A percentile compares a stretch with the other conserved stretches of the same genome.
Conservation (phyloP, 2,888 invertebrate genomes). For the Matsumyia berberina region DNA sequence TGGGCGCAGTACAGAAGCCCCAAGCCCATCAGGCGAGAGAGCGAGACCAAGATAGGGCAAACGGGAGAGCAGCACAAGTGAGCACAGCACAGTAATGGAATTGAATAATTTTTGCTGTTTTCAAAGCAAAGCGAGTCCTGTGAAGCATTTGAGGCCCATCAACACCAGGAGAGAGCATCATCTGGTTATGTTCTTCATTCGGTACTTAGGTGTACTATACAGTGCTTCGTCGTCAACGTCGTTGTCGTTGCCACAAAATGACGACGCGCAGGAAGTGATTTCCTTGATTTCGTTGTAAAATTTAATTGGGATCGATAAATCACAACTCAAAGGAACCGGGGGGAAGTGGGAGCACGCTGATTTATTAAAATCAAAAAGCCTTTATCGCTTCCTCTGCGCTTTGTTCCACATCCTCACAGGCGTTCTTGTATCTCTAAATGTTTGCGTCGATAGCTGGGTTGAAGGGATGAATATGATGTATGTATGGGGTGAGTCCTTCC, state of each 20-base stretch:
- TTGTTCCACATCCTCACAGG: neutral
- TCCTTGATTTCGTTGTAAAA: slow-evolving; percentile 51
- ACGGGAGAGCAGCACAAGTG: neutral
- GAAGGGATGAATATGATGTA: slow-evolving; percentile 20
- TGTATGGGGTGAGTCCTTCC: neutral
- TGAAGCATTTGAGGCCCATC: slow-evolving; percentile 25
- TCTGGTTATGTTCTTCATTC: slow-evolving; percentile 30
- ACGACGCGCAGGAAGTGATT: slow-evolving; percentile 49
- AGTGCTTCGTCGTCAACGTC: neutral
- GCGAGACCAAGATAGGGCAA: slow-evolving; percentile 10
- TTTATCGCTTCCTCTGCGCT: slow-evolving; percentile 18
- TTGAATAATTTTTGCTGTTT: slow-evolving; percentile 38
- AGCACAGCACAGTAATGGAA: slow-evolving; percentile 41
- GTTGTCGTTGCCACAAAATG: slow-evolving; percentile 4
- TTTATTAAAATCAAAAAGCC: slow-evolving; percentile 45
- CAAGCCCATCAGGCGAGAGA: neutral
- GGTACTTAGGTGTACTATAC: too few species aligned
- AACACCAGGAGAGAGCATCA: slow-evolving; percentile 32
- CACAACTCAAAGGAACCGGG: slow-evolving; percentile 5
- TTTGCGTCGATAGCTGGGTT: neutral
- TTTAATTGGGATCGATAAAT: slow-evolving; percentile 65
- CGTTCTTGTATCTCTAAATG: neutral
- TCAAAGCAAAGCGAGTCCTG: slow-evolving; percentile 3
- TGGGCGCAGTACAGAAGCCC: slow-evolving; percentile 32
- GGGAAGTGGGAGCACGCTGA: neutral